Base-by-base conservation (phyloP, 2,113 vertebrate genomes). In the Apeltes quadracus region DNA sequence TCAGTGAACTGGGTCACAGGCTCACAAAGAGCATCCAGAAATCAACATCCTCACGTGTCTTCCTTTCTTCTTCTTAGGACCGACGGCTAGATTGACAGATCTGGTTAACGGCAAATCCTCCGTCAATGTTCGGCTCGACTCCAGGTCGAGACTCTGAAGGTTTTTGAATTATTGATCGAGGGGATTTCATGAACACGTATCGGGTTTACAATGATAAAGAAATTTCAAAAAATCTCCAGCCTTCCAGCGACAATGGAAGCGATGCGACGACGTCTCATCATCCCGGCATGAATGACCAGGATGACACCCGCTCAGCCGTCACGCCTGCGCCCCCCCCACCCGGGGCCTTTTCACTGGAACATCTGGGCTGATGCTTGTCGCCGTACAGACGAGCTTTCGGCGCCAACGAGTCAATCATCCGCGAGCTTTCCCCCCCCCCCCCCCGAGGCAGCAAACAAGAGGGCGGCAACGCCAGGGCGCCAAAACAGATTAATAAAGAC, bases 401-500 rank as follows among this genome's bases (percentile, higher is more conserved):
- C 76, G 43, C 76, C 78, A 50, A 90, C 81, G 81, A 85, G 86
- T 91, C 87, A 90, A 88, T 92, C 90, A 91, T 86, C 80, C 69
- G 57, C 76, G 56, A 38, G 63, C 63, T 48, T 48, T 32, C n/a
- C n/a, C n/a, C n/a, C n/a, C n/a, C n/a, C 5, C 29, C 29, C 29
- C 29, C 48, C 36, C 22, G 61, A 18, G 8, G 46, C 34, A 64
- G 86, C 87, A 88, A 89, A 89, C 87, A 82, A 75, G 76, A 50
- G 7, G 65, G 29, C 29, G 29, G 29, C 29, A 32, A 61, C 63
- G 77, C 81, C 75, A 85, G 77, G 78, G 79, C 74, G 77, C 75
- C 76, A 81, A 87, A 85, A 82, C 83, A 86, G 88, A 87, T 88
- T 82, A 90, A 87, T 83, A 67, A 89, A 91, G 82, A 88, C 84